A percentile compares a stretch with the other conserved stretches of the same genome.
Conservation (phyloP, 2,797 vertebrate genomes). For the Myripristis jacobus region DNA sequence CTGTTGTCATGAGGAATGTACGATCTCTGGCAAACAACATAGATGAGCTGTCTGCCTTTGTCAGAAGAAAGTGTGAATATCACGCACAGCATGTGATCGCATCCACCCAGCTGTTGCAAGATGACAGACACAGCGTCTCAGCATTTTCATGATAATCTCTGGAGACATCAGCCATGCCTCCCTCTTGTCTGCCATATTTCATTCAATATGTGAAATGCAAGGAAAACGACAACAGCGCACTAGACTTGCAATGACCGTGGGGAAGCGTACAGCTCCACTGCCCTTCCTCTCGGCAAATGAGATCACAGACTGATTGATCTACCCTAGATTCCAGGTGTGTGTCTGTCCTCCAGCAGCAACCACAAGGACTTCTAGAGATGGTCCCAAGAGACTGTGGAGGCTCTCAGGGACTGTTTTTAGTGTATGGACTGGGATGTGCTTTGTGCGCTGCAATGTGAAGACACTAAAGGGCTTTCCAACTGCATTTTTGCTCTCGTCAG, state of each 20-base stretch:
- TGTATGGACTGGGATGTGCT: no score
- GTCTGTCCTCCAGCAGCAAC: neutral
- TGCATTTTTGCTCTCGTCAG: no score
- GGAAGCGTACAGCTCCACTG: neutral
- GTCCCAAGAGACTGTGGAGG: neutral
- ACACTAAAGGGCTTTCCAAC: no score
- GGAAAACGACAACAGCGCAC: neutral
- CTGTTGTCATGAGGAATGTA: conserved; percentile 13
- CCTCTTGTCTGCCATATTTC: neutral
- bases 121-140: no score
- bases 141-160: neutral
- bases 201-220: neutral
- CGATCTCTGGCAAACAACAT: neutral
- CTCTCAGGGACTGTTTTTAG: neutral
- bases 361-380: neutral
- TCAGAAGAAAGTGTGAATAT: conserved; percentile 8
- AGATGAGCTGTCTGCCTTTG: conserved; percentile 3
- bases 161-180: neutral
- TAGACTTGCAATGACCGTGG: neutral
- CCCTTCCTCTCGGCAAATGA: no score
- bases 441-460: no score
- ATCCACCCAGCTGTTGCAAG: conserved; percentile 10
- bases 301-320: conserved; percentile 9
- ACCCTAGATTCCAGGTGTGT: neutral
- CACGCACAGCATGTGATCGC: neutral